Conservation (phyloP, 2,113 vertebrate species). For the Actenoides lindsayi region DNA sequence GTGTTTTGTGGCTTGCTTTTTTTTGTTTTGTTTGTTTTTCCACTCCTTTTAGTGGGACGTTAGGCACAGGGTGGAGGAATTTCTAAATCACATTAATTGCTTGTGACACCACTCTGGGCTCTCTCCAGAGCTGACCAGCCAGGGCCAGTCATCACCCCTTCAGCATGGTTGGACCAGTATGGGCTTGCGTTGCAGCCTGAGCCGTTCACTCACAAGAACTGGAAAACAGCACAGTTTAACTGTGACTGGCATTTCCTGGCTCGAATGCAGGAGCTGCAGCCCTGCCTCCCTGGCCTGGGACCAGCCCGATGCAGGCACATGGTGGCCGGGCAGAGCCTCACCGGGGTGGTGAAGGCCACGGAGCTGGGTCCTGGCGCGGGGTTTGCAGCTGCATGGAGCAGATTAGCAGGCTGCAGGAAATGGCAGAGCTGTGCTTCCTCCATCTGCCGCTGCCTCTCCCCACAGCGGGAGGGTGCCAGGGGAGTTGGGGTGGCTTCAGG, state of each 20-base stretch:
- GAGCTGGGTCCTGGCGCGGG: background rate
- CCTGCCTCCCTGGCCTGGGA: background rate
- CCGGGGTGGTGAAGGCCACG: rapidly evolving
- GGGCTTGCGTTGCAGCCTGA: background rate
- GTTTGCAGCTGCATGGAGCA: background rate
- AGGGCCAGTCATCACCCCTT: background rate
- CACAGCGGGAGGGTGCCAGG: background rate
- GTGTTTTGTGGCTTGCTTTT: background rate
- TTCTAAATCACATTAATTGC: background rate
- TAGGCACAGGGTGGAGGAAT: background rate
- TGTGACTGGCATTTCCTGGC: background rate
- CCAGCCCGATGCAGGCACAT: background rate
- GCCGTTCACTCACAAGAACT: background rate
- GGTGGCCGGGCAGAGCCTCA: background rate
- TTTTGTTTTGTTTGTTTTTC: background rate
- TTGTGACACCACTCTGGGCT: background rate
- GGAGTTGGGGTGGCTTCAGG: background rate
- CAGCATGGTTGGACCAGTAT: rapidly evolving
- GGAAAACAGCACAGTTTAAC: background rate
- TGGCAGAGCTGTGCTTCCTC: background rate
- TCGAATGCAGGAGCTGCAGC: background rate
- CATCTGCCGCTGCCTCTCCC: background rate
- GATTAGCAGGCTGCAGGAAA: background rate
- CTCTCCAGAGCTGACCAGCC: background rate
- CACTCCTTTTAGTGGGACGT: background rate